phyloP scores from a whole-genome alignment of 2,113 vertebrate species.

The Corvus moneduloides region DNA sequence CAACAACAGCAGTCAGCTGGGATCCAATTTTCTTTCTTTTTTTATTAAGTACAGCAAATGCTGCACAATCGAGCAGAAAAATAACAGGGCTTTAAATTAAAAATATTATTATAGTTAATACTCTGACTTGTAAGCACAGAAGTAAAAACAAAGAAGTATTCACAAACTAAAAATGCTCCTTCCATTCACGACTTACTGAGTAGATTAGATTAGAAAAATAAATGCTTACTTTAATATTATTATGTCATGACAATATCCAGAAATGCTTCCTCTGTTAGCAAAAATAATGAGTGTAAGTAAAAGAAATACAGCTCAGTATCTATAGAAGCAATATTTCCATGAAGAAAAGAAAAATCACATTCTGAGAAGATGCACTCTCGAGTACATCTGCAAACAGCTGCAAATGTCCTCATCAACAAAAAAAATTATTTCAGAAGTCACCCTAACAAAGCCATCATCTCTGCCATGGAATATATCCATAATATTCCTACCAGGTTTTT shows the following conservation, averaged over 20 bases:
- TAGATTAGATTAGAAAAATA: not conserved
- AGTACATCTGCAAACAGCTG: not conserved
- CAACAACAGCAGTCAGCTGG: not conserved
- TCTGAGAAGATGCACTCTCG: not conserved
- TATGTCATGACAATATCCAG: not conserved
- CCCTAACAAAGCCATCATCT: not conserved
- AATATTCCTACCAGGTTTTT: not conserved
- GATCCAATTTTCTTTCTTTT: not conserved
- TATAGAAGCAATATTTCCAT: not conserved
- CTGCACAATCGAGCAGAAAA: not conserved
- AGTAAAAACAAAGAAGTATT: not conserved
- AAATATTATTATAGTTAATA: not conserved
- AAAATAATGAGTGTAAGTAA: not conserved
- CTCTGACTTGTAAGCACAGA: not conserved
- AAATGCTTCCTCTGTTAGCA: not conserved
- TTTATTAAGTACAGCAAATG: not conserved
- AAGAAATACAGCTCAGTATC: not conserved
- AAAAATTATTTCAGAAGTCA: not conserved
- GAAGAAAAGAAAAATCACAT: not conserved
- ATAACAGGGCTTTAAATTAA: not conserved
- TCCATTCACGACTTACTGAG: not conserved
- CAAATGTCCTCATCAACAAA: not conserved
- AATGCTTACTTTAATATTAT: not conserved
- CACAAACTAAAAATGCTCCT: not conserved
- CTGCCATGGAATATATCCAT: not conserved